phyloP scores from a whole-genome alignment of 2,113 vertebrate genomes.

The Tychaedon coryphoeus region DNA sequence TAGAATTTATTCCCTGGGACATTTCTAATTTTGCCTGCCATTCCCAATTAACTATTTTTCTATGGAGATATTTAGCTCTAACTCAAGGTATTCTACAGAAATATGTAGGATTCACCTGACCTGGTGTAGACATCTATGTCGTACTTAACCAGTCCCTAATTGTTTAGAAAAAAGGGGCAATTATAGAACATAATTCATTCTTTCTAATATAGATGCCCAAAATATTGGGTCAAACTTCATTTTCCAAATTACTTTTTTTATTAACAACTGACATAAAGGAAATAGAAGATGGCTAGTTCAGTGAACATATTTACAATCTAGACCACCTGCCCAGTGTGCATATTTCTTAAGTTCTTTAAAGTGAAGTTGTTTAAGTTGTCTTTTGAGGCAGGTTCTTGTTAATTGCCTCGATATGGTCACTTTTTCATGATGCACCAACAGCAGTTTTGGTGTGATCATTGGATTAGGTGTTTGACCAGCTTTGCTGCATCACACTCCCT shows the following conservation, averaged over 20 bases:
- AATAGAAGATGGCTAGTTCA: not conserved
- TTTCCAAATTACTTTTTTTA: not conserved
- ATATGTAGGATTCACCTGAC: not conserved
- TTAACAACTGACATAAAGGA: not conserved
- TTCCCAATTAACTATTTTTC: not conserved
- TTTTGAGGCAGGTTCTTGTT: not conserved
- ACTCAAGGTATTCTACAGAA: not conserved
- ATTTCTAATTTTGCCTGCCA: not conserved
- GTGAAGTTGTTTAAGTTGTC: rapidly evolving
- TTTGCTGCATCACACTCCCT: not conserved
- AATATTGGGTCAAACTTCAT: not conserved
- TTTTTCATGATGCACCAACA: not conserved
- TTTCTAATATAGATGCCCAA: not conserved
- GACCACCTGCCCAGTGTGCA: not conserved
- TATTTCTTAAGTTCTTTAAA: not conserved
- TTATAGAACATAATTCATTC: not conserved
- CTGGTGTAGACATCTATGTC: not conserved
- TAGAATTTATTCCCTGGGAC: not conserved
- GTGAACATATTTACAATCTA: not conserved
- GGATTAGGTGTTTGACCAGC: not conserved
- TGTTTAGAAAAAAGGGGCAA: not conserved
- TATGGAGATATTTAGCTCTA: not conserved
- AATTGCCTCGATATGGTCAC: not conserved
- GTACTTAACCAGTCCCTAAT: not conserved
- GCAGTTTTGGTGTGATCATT: not conserved